Evolutionary conservation across 2,888 invertebrate species (phyloP).

Genomic region (Psylliodes chrysocephalus): DNA sequence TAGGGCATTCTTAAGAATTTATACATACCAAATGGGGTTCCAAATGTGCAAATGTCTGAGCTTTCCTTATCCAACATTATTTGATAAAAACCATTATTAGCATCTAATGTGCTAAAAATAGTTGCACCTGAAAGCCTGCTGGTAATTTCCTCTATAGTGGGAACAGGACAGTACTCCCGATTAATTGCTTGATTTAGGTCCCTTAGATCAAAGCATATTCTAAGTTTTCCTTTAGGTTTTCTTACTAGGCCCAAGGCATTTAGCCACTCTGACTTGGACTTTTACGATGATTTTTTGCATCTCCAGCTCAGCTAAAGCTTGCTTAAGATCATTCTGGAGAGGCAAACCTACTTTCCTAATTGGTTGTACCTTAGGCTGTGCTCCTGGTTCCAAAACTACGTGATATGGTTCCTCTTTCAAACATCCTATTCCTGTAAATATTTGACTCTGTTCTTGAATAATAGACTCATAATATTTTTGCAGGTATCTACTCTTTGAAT

Average conservation of each 20-base stretch:
- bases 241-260: slow-evolving; percentile 41
- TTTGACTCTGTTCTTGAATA: no score
- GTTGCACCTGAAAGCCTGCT: slow-evolving; percentile 27
- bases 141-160: slow-evolving; percentile 40
- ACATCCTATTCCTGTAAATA: slow-evolving; percentile 43
- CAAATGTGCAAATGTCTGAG: slow-evolving; percentile 32
- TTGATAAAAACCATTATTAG: slow-evolving; percentile 33
- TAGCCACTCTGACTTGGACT: slow-evolving; percentile 45
- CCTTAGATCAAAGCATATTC: slow-evolving; percentile 38
- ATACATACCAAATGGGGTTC: slow-evolving; percentile 35
- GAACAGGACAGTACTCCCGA: slow-evolving; percentile 35
- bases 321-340: slow-evolving; percentile 30
- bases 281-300: no score
- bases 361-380: slow-evolving; percentile 27
- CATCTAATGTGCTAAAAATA: not conserved
- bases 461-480: no score
- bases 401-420: slow-evolving; percentile 40
- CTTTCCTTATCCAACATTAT: slow-evolving; percentile 27
- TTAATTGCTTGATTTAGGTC: slow-evolving; percentile 40
- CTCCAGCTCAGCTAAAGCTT: slow-evolving; percentile 34
- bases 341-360: not conserved
- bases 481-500: slow-evolving; percentile 27
- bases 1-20: slow-evolving; percentile 32
- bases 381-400: slow-evolving; percentile 43
- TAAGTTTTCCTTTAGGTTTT: slow-evolving; percentile 34